Conservation (phyloP, 2,797 vertebrate genomes). For the Natrix natrix region DNA sequence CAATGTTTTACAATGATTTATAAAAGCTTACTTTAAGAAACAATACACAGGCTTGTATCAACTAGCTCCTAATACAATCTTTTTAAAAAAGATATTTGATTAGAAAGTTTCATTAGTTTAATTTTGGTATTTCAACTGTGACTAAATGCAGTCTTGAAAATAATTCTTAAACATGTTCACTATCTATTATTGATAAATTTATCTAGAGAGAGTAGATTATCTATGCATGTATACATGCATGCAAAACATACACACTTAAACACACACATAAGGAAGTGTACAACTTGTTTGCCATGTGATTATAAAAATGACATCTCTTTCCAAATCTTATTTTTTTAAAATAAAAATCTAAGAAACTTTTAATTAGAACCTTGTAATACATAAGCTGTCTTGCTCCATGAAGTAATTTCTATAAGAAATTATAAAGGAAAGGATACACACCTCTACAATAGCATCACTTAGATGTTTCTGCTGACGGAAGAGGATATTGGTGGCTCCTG, state of each 20-base stretch:
- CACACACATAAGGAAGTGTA: neutral
- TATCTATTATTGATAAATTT: neutral
- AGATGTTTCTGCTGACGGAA: constrained; percentile 96
- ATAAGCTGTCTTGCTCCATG: neutral
- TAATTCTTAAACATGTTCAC: neutral
- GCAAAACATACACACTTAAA: neutral
- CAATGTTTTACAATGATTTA: neutral
- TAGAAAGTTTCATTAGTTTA: neutral
- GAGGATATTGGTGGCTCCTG: constrained; percentile 95
- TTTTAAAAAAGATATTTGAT: neutral
- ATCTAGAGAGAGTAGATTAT: neutral
- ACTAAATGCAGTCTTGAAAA: neutral
- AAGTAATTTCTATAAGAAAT: neutral
- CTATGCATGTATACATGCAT: neutral
- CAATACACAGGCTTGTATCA: neutral
- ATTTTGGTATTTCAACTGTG: neutral
- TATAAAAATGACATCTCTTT: neutral
- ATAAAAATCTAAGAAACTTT: neutral
- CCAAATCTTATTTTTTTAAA: neutral
- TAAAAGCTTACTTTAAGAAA: neutral
- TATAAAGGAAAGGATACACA: constrained; percentile 46
- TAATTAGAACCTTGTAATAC: neutral
- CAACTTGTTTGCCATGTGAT: neutral
- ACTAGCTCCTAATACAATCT: neutral
- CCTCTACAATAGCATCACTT: constrained; percentile 91